Evolutionary conservation across 2,888 invertebrate genomes (phyloP).

Genomic region (Orthosia incerta): DNA sequence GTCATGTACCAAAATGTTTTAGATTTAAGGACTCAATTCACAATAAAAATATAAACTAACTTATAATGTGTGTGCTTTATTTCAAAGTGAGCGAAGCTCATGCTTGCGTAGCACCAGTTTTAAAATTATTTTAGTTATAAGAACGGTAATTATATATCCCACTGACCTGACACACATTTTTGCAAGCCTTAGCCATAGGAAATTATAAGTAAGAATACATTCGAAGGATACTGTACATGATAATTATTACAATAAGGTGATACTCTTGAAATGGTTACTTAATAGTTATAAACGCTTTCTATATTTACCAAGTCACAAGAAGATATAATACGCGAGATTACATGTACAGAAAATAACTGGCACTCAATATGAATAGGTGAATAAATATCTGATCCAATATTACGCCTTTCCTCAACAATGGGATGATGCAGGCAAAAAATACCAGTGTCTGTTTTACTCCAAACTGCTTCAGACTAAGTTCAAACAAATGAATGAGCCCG

Average conservation of each 20-base stretch:
- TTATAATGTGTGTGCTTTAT: constrained; percentile 81
- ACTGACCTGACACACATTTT: constrained; percentile 9
- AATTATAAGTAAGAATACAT: constrained; percentile 4
- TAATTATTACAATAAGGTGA: not conserved
- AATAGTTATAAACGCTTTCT: constrained; percentile 2
- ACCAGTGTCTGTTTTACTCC: not conserved
- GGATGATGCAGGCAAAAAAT: not conserved
- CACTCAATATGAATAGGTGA: not conserved
- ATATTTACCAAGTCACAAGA: not conserved
- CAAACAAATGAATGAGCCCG: not conserved
- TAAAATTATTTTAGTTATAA: constrained; percentile 5
- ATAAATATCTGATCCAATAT: not conserved
- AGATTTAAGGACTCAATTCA: constrained; percentile 84
- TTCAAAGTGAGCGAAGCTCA: constrained; percentile 61
- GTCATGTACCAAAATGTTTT: constrained; percentile 79
- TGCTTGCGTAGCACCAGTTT: constrained; percentile 32
- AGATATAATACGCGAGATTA: constrained; percentile 1
- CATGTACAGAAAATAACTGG: not conserved
- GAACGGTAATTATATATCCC: constrained; percentile 6
- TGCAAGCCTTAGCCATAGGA: not conserved
- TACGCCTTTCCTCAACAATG: not conserved
- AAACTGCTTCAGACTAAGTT: not conserved
- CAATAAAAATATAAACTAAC: constrained; percentile 84
- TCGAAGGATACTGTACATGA: not conserved
- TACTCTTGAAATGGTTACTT: constrained; percentile 4